Evolutionary conservation across 35 echinoderm and acorn worm species (phyloP).

Genomic region (Ophiothrix spiculata): DNA sequence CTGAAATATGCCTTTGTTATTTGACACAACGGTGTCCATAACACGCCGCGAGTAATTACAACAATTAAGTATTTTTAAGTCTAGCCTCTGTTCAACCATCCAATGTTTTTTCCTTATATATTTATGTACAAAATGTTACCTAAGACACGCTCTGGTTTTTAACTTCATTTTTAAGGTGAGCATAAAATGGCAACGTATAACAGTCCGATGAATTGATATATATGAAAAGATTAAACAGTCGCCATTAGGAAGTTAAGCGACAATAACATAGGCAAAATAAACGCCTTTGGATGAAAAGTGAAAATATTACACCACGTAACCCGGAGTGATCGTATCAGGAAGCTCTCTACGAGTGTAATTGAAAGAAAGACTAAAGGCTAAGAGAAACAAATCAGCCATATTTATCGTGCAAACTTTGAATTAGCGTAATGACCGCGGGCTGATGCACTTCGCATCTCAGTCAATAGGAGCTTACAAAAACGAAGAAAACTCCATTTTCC

Average conservation of each 20-base stretch:
- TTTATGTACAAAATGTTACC: background rate
- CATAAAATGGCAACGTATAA: slow-evolving; percentile 9
- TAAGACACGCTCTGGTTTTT: background rate
- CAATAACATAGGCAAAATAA: background rate
- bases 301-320: slow-evolving; percentile 11
- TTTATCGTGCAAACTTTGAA: slow-evolving; percentile 16
- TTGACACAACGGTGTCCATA: slow-evolving; percentile 8
- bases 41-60: background rate
- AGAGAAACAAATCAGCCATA: background rate
- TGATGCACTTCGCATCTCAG: background rate
- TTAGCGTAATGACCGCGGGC: background rate
- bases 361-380: slow-evolving; percentile 1
- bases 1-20: background rate
- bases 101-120: background rate
- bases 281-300: background rate
- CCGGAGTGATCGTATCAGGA: background rate
- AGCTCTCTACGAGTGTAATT: background rate
- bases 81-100: no score
- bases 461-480: background rate
- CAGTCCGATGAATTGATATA: background rate
- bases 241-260: slow-evolving; percentile 6
- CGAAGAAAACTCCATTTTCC: background rate
- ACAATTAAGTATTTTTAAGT: no score
- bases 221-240: slow-evolving; percentile 12
- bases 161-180: background rate